These are phyloP conservation scores for Gymnodraco acuticeps DNA, from an alignment of 2,797 vertebrate genomes.

Conservation along the genomic window DNA sequence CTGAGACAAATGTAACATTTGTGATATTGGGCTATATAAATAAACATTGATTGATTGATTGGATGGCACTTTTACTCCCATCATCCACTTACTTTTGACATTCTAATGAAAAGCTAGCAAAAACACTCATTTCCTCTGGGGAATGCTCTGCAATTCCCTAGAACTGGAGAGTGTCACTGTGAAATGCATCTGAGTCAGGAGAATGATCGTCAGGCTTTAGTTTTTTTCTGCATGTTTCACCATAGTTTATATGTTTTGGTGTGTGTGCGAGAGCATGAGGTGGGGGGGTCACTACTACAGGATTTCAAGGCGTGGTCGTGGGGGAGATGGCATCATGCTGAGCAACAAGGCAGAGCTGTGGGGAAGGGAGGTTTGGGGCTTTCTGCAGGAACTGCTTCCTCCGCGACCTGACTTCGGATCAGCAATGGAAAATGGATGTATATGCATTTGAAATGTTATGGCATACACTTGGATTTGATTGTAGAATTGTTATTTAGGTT, in stretches of 20 bases:
- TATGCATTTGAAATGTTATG: neutral
- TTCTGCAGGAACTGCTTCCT: no score
- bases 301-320: no score
- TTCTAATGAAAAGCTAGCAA: slow-evolving; percentile 51
- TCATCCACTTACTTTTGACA: slow-evolving; percentile 54
- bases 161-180: slow-evolving; percentile 23
- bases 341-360: no score
- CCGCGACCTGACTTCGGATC: neutral
- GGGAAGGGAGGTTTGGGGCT: no score
- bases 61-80: slow-evolving; percentile 35
- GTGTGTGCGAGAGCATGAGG: no score
- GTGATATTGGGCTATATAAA: no score
- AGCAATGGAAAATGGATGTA: neutral
- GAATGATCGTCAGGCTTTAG: neutral
- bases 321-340: no score
- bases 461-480: neutral
- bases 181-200: slow-evolving; percentile 10
- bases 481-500: neutral
- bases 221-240: no score
- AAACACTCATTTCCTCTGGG: slow-evolving; percentile 53
- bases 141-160: slow-evolving; percentile 33
- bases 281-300: no score
- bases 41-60: no score
- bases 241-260: no score
- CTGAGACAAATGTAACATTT: no score